A percentile compares a stretch with the other conserved stretches of the same genome.
phyloP scores from a whole-genome alignment of 64 coral and sea anemone species.

The Porites australiensis region DNA sequence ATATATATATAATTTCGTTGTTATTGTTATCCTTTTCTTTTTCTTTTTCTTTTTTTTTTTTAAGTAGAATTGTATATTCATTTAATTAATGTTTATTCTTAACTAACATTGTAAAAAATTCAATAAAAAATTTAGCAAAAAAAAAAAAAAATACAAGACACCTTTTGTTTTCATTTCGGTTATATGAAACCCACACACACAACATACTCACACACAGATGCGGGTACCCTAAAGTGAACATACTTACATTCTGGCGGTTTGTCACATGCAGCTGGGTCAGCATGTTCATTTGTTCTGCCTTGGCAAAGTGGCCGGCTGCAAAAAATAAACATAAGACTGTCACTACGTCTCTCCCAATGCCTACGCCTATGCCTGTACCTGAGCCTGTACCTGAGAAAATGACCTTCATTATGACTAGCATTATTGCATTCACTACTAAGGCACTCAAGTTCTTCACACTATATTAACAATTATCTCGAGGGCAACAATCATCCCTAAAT shows the following conservation, averaged over 20 bases:
- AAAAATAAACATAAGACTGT: background rate
- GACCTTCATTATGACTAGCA: conserved; percentile 5
- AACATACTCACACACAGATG: no score
- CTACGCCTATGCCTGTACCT: conserved; percentile 10
- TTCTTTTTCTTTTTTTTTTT: no score
- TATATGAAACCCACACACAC: no score
- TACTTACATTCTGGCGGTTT: conserved; percentile 11
- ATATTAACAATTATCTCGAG: conserved; percentile 46
- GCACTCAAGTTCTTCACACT: conserved; percentile 11
- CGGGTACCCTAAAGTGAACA: no score
- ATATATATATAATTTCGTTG: no score
- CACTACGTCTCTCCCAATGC: background rate
- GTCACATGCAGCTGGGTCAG: background rate
- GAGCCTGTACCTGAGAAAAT: conserved; percentile 9
- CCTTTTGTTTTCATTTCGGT: no score
- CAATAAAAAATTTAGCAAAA: no score
- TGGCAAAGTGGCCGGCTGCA: conserved; percentile 4
- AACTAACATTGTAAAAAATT: no score
- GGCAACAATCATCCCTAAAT: conserved; percentile 58
- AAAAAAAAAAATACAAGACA: no score
- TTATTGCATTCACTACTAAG: conserved; percentile 21
- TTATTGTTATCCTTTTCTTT: no score
- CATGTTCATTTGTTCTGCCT: conserved; percentile 5
- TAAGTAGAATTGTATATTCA: no score
- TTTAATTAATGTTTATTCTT: no score